These are phyloP conservation scores for Hypotaenidia philippensis DNA, from an alignment of 2,797 vertebrate genomes.

Conservation along the genomic window DNA sequence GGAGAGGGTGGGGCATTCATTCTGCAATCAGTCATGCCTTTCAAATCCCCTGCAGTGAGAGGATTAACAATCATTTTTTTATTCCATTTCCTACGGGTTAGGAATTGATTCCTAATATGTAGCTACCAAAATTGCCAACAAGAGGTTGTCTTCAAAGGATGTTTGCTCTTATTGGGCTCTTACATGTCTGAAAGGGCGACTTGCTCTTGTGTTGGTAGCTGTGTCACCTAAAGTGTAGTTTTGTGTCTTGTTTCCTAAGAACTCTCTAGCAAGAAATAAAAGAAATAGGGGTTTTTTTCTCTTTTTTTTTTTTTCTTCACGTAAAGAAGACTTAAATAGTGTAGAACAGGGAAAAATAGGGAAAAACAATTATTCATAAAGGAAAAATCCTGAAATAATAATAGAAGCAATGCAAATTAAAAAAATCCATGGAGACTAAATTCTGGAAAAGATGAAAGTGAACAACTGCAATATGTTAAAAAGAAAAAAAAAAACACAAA, in stretches of 20 bases:
- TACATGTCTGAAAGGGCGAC: neutral
- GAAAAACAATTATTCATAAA: neutral
- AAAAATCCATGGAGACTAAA: neutral
- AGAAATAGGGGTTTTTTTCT: rapidly evolving
- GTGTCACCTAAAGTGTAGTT: neutral
- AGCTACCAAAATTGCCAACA: neutral
- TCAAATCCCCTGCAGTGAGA: neutral
- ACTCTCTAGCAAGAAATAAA: neutral
- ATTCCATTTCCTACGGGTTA: neutral
- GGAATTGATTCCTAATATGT: neutral
- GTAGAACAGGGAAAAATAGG: neutral
- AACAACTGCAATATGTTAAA: neutral
- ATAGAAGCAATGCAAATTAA: neutral
- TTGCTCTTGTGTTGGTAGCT: neutral
- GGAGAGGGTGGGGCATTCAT: neutral
- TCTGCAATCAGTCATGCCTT: conserved; percentile 1
- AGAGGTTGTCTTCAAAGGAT: neutral
- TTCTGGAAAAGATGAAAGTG: neutral
- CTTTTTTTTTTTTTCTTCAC: neutral
- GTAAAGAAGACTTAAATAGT: neutral
- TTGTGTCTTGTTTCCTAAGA: neutral
- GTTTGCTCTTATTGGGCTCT: neutral
- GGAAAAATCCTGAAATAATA: neutral
- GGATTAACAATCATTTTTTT: neutral
- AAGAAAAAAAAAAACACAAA: neutral